Percentiles rank a stretch among this genome's conserved stretches.
phyloP scores from a whole-genome alignment of 2,888 invertebrate species.

The Seira musarum region DNA sequence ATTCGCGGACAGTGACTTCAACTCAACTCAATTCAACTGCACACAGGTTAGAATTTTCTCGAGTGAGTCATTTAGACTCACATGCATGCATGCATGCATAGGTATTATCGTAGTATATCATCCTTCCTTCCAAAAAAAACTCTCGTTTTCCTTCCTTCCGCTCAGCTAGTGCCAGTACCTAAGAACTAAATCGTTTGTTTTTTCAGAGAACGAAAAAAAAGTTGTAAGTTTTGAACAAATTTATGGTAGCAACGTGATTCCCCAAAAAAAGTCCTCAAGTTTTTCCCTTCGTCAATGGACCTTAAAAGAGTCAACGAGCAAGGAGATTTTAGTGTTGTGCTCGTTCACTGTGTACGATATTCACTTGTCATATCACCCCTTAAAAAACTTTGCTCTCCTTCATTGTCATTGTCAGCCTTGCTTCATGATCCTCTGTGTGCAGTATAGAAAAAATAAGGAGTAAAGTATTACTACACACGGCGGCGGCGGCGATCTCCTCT shows the following conservation, averaged over 20 bases:
- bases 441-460: background rate
- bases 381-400: slow-evolving; percentile 35
- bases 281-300: slow-evolving; percentile 9
- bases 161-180: too few relatives aligned
- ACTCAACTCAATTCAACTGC: too few relatives aligned
- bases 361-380: slow-evolving; percentile 32
- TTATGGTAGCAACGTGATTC: slow-evolving; percentile 55
- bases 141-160: background rate
- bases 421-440: slow-evolving; percentile 4
- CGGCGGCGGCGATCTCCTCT: background rate
- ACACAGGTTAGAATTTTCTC: background rate
- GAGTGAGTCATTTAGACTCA: background rate
- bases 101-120: background rate
- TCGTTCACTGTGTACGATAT: background rate
- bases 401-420: slow-evolving; percentile 52
- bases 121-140: too few relatives aligned
- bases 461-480: too few relatives aligned
- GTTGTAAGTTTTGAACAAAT: slow-evolving; percentile 41
- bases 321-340: background rate
- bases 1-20: background rate
- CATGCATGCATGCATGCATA: background rate
- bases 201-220: slow-evolving; percentile 19
- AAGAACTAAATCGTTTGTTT: background rate
- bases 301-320: background rate
- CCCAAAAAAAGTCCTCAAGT: slow-evolving; percentile 22